These are phyloP conservation scores for Unio pictorum DNA, from an alignment of 2,888 invertebrate genomes.

Conservation along the genomic window DNA sequence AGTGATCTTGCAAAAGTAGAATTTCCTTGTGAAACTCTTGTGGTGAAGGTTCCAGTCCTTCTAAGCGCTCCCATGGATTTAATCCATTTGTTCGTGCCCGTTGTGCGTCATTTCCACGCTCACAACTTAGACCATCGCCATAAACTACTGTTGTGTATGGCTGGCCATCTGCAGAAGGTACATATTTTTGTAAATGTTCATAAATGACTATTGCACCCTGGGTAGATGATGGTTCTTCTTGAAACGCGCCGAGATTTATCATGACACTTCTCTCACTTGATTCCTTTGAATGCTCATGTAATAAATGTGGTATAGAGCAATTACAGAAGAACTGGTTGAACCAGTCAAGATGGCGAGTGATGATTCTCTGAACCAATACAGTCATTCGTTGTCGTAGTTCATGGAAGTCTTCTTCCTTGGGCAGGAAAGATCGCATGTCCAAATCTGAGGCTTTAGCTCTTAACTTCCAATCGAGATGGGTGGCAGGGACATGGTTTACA, in stretches of 20 bases:
- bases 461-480: no score
- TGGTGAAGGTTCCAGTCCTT: conserved; percentile 20
- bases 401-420: no score
- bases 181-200: conserved; percentile 20
- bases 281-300: conserved; percentile 15
- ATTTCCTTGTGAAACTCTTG: conserved; percentile 35
- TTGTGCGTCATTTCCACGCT: conserved; percentile 26
- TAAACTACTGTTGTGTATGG: conserved; percentile 14
- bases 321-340: conserved; percentile 12
- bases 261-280: conserved; percentile 12
- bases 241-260: conserved; percentile 4
- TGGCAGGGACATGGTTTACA: no score
- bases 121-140: conserved; percentile 29
- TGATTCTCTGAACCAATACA: conserved; percentile 8
- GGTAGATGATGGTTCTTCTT: conserved; percentile 13
- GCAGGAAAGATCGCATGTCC: no score
- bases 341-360: conserved; percentile 15
- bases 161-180: conserved; percentile 11
- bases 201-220: conserved; percentile 14
- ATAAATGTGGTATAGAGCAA: conserved; percentile 8
- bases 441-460: no score
- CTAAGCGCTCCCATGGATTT: conserved; percentile 16
- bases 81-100: conserved; percentile 17
- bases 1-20: conserved; percentile 24
- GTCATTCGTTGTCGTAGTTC: conserved; percentile 9